Evolutionary conservation across 1,140 invertebrate genomes (phyloP).

Genomic region (Acyrthosiphon pisum): DNA sequence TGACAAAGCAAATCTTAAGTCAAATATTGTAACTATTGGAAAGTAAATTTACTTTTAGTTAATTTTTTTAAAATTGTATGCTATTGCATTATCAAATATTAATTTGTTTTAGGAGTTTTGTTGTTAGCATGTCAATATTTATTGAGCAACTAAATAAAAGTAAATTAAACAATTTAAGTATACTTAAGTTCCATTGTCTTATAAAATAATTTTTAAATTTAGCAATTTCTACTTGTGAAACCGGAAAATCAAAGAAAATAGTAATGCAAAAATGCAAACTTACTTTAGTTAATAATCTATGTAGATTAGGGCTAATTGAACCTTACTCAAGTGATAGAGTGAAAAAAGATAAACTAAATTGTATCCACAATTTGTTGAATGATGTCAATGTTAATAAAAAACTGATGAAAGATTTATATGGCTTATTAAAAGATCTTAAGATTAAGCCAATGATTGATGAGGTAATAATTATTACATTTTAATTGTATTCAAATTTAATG

Average conservation of each 20-base stretch:
- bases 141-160: neutral
- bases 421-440: constrained; percentile 23
- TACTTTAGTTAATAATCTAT: neutral
- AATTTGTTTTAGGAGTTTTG: neutral
- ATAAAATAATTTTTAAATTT: neutral
- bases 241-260: neutral
- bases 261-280: neutral
- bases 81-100: neutral
- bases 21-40: neutral
- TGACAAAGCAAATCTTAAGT: neutral
- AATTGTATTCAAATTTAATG: neutral
- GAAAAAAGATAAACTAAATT: neutral
- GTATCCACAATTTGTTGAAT: neutral
- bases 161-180: neutral
- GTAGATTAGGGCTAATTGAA: neutral
- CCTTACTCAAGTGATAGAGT: too few species aligned
- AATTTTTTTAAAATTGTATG: neutral
- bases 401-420: neutral
- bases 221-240: neutral
- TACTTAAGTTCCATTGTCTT: neutral
- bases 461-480: neutral
- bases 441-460: neutral
- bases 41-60: neutral
- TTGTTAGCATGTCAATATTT: neutral
- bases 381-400: neutral